Conservation (phyloP, 2,113 vertebrate genomes). For the Arizona elegans region DNA sequence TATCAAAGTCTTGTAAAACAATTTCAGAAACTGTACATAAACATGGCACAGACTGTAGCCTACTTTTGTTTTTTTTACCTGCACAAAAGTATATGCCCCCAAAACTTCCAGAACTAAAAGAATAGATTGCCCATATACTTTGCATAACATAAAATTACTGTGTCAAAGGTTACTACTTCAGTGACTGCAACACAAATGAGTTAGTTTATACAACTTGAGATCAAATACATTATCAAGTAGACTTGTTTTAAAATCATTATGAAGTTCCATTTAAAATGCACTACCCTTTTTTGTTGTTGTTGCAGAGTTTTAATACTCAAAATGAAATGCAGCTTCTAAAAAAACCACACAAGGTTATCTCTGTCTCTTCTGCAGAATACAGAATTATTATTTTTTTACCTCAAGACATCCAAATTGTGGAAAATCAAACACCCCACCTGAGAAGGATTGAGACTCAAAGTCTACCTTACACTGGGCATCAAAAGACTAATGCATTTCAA, state of each 20-base stretch:
- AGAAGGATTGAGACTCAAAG: constrained; percentile 60
- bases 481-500: constrained; percentile 67
- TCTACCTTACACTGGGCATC: constrained; percentile 63
- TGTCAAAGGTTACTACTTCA: constrained; percentile 69
- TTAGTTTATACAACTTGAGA: constrained; percentile 74
- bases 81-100: constrained; percentile 75
- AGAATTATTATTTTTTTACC: constrained; percentile 40
- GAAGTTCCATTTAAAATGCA: constrained; percentile 72
- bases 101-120: constrained; percentile 67
- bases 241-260: constrained; percentile 66
- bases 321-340: constrained; percentile 35
- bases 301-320: constrained; percentile 46
- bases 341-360: constrained; percentile 19
- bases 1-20: constrained; percentile 93
- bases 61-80: constrained; percentile 69
- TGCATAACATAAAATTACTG: constrained; percentile 74
- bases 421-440: constrained; percentile 52
- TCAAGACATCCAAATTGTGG: constrained; percentile 40
- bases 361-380: constrained; percentile 25
- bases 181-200: constrained; percentile 74
- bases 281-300: constrained; percentile 45
- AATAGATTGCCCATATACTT: constrained; percentile 69
- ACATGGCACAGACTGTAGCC: constrained; percentile 81
- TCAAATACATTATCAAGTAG: constrained; percentile 76
- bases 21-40: constrained; percentile 84